Conservation (phyloP, 2,797 vertebrate genomes). For the Oreochromis mossambicus region DNA sequence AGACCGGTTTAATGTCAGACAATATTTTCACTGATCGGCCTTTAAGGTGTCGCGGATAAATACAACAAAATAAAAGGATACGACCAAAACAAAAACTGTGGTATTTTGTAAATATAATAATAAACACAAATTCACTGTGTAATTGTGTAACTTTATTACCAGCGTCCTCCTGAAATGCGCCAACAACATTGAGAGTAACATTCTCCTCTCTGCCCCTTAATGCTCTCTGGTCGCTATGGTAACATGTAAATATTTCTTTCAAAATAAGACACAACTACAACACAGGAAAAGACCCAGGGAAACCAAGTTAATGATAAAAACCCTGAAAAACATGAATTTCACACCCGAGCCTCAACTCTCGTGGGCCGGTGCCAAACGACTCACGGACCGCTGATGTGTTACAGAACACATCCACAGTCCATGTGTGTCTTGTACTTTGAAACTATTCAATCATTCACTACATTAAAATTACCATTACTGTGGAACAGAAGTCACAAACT, state of each 20-base stretch:
- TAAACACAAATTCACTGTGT: fast-evolving
- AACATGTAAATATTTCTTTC: neutral
- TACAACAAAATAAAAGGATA: neutral
- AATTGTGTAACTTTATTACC: neutral
- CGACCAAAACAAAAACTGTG: neutral
- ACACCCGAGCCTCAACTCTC: neutral
- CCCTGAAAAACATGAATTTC: neutral
- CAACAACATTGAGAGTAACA: neutral
- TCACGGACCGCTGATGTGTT: neutral
- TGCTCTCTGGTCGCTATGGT: neutral
- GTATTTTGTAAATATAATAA: neutral
- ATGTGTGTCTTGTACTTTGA: neutral
- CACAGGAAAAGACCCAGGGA: neutral
- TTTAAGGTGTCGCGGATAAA: neutral
- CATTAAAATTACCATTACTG: neutral
- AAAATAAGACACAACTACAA: neutral
- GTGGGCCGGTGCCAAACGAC: fast-evolving
- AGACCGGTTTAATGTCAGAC: neutral
- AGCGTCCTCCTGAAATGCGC: neutral
- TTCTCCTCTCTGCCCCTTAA: neutral
- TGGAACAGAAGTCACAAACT: neutral
- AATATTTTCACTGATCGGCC: neutral
- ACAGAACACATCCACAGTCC: neutral
- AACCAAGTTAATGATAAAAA: neutral
- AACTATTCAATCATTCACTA: neutral